A percentile compares a stretch with the other conserved stretches of the same genome.
These are phyloP conservation scores for Strigamia crassipes DNA, from an alignment of 2,888 invertebrate genomes.

Conservation along the genomic window DNA sequence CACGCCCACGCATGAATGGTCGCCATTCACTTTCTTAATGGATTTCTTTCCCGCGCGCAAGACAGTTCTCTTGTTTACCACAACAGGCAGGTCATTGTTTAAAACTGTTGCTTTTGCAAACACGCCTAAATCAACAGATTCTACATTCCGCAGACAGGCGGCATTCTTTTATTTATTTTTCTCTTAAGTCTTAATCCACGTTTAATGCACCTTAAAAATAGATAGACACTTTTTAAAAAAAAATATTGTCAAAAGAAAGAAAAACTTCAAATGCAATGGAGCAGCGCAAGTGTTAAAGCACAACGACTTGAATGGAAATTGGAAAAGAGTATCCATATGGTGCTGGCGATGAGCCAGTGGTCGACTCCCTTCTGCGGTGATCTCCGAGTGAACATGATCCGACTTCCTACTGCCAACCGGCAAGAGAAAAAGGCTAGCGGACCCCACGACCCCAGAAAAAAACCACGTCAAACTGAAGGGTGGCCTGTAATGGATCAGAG, in stretches of 20 bases:
- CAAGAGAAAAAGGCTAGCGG: background rate
- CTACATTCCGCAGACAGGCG: background rate
- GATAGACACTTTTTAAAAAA: too few species aligned
- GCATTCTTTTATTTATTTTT: background rate
- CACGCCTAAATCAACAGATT: slow-evolving; percentile 8
- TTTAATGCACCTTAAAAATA: too few species aligned
- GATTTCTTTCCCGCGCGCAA: slow-evolving; percentile 18
- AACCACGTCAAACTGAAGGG: slow-evolving; percentile 7
- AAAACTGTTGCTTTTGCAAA: slow-evolving; percentile 6
- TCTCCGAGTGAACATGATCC: slow-evolving; percentile 22
- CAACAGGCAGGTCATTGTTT: slow-evolving; percentile 18
- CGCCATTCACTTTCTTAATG: slow-evolving; percentile 27
- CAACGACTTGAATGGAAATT: background rate
- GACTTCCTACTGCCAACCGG: slow-evolving; percentile 22
- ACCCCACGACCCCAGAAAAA: background rate
- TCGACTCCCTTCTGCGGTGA: slow-evolving; percentile 1
- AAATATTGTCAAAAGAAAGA: too few species aligned
- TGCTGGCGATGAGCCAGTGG: slow-evolving; percentile 20
- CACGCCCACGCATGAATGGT: slow-evolving; percentile 33
- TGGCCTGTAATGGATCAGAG: slow-evolving; percentile 18
- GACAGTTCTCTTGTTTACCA: slow-evolving; percentile 18
- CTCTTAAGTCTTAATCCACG: background rate
- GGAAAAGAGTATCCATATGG: background rate
- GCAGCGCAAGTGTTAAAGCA: background rate
- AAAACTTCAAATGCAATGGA: background rate